Evolutionary conservation across 2,888 invertebrate species (phyloP).

Genomic region (Paralinhomoeus sp.): DNA sequence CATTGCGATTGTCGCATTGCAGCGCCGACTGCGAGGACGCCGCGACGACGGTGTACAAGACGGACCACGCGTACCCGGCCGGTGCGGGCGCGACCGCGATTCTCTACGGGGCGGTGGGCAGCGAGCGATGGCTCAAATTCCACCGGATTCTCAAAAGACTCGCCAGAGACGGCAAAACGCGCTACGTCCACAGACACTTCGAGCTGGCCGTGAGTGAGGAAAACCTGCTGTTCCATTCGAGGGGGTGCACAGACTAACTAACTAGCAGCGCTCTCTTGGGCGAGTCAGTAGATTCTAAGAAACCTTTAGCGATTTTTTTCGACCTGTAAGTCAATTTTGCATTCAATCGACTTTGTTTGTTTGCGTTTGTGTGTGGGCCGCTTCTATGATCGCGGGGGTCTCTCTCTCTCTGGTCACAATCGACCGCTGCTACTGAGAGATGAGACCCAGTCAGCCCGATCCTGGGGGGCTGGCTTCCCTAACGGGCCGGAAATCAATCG

Average conservation of each 20-base stretch:
- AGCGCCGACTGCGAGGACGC: constrained; percentile 6
- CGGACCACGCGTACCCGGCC: constrained; percentile 54
- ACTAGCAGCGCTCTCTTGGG: background rate
- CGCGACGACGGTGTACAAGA: background rate
- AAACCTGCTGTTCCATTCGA: background rate
- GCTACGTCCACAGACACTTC: constrained; percentile 69
- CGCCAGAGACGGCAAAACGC: constrained; percentile 46
- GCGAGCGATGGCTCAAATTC: constrained; percentile 44
- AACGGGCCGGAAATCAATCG: no score
- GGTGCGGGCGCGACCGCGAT: constrained; percentile 43
- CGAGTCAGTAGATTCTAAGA: no score
- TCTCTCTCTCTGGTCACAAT: no score
- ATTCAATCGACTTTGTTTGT: background rate
- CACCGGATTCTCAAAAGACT: constrained; percentile 47
- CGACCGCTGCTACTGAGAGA: no score
- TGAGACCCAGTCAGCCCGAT: no score
- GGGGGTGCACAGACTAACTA: no score
- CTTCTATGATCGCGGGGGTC: no score
- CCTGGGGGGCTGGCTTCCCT: no score
- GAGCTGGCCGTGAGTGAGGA: constrained; percentile 47
- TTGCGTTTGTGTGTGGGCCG: background rate
- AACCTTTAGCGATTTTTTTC: no score
- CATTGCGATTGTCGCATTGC: no score
- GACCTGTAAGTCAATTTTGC: background rate
- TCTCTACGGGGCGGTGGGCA: constrained; percentile 70